Evolutionary conservation across 2,797 vertebrate species (phyloP).

Genomic region (Pangasius larnaudii): DNA sequence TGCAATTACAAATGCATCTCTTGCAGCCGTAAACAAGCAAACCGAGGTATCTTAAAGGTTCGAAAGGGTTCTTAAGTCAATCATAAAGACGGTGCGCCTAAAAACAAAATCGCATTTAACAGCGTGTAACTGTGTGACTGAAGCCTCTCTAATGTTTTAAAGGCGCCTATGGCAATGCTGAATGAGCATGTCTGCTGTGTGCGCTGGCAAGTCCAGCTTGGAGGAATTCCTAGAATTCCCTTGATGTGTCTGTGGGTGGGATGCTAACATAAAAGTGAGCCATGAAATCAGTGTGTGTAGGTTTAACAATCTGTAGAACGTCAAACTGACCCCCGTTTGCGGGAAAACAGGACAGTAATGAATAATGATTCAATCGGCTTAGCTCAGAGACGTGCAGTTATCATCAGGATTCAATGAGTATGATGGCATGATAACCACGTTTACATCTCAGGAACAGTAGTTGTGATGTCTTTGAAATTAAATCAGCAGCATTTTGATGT

Average conservation of each 20-base stretch:
- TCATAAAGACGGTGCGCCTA: background rate
- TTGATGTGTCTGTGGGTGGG: conserved; percentile 46
- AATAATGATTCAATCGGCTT: background rate
- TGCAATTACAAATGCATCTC: conserved; percentile 1
- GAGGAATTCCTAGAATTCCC: conserved; percentile 47
- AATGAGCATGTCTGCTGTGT: conserved; percentile 31
- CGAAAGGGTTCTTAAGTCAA: background rate
- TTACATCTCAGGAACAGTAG: background rate
- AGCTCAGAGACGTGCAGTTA: background rate
- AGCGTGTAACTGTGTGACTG: conserved; percentile 22
- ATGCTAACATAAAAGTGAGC: conserved; percentile 42
- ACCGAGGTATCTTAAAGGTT: background rate
- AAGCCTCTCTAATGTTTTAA: conserved; percentile 30
- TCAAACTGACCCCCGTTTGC: conserved; percentile 41
- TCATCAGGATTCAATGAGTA: background rate
- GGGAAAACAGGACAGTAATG: conserved; percentile 23
- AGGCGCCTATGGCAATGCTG: conserved; percentile 27
- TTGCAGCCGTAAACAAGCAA: background rate
- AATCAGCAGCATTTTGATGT: background rate
- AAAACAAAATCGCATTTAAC: background rate
- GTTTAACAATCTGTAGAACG: conserved; percentile 39
- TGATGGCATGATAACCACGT: background rate
- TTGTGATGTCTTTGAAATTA: background rate
- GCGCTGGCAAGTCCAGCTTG: conserved; percentile 18
- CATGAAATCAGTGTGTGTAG: conserved; percentile 42